Conservation (phyloP, 2,888 invertebrate species). For the Andricus curvator region DNA sequence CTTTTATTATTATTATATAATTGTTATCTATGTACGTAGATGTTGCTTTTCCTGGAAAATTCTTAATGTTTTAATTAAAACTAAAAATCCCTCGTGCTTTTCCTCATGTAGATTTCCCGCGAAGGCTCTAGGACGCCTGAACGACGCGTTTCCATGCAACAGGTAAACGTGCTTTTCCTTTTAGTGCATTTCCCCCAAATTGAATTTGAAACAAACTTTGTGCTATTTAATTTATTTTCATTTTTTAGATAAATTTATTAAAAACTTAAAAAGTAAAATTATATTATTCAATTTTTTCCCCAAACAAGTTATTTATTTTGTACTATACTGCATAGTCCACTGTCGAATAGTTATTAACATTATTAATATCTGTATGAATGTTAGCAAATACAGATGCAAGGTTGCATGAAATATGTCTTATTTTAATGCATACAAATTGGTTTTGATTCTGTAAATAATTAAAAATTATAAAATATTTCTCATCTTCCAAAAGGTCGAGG, state of each 20-base stretch:
- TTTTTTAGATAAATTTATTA: background rate
- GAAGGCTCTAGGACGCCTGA: constrained; percentile 66
- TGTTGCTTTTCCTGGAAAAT: constrained; percentile 7
- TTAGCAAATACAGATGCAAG: background rate
- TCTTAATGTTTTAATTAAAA: constrained; percentile 17
- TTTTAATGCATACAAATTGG: background rate
- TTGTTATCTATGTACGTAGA: background rate
- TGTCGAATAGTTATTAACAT: background rate
- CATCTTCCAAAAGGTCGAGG: constrained; percentile 69
- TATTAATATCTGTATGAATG: background rate
- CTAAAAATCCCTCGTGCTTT: constrained; percentile 43
- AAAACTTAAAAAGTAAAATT: background rate
- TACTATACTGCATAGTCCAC: background rate
- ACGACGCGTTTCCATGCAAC: constrained; percentile 70
- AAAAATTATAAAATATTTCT: background rate
- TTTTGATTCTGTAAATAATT: background rate
- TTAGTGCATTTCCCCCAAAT: background rate
- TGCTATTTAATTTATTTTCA: background rate
- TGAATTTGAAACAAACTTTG: background rate
- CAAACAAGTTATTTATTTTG: too few species aligned
- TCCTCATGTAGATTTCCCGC: constrained; percentile 64
- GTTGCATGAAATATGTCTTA: background rate
- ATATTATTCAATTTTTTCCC: too few species aligned
- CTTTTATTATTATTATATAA: background rate
- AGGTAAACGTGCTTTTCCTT: constrained; percentile 62